A percentile compares a stretch with the other conserved stretches of the same genome.
Evolutionary conservation across 2,888 invertebrate genomes (phyloP).

Genomic region (Eupithecia pulchellata): DNA sequence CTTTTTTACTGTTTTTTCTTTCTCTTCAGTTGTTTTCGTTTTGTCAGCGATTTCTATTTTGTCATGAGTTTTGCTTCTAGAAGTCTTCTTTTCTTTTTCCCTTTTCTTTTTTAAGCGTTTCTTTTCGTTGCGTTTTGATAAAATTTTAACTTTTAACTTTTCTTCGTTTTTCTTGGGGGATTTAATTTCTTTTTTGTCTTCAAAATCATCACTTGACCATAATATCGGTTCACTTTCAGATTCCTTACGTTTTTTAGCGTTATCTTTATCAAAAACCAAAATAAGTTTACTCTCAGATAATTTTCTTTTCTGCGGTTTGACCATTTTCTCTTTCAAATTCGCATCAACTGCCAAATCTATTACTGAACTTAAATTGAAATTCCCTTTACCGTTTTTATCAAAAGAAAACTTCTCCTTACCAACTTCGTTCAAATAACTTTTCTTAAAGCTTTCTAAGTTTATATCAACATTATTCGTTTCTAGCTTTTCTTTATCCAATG

Average conservation of each 20-base stretch:
- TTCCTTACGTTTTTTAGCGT: slow-evolving; percentile 31
- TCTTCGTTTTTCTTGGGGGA: background rate
- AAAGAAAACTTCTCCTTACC: slow-evolving; percentile 38
- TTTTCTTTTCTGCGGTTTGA: slow-evolving; percentile 28
- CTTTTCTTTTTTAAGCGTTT: background rate
- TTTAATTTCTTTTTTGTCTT: slow-evolving; percentile 14
- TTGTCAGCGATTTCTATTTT: background rate
- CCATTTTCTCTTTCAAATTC: slow-evolving; percentile 6
- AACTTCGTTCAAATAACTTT: slow-evolving; percentile 67
- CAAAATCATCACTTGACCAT: slow-evolving; percentile 19
- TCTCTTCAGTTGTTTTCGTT: background rate
- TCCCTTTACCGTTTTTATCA: background rate
- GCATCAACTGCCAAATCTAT: slow-evolving; percentile 33
- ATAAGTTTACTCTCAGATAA: slow-evolving; percentile 23
- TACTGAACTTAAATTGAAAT: background rate
- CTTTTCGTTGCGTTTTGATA: background rate
- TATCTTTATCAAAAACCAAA: slow-evolving; percentile 15
- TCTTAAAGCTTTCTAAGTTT: slow-evolving; percentile 70
- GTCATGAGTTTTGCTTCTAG: background rate
- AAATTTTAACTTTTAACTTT: background rate
- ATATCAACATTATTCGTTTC: slow-evolving; percentile 55
- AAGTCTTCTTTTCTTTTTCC: background rate
- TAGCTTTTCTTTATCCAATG: slow-evolving; percentile 54
- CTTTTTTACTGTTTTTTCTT: background rate
- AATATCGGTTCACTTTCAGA: slow-evolving; percentile 16